phyloP scores from a whole-genome alignment of 2,888 invertebrate genomes.

The Zygogramma bicolorata region DNA sequence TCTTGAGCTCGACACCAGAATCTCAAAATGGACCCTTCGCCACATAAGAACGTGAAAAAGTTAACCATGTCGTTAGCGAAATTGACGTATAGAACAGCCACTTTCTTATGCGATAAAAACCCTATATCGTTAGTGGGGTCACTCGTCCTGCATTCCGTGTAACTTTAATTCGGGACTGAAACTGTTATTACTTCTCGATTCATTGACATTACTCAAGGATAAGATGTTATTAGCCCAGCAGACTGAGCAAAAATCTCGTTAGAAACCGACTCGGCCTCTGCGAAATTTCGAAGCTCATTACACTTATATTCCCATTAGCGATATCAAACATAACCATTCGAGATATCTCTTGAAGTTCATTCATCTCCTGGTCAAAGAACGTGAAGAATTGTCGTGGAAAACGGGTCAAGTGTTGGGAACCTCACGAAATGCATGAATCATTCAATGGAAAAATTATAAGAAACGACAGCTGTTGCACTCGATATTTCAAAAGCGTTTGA shows the following conservation, averaged over 20 bases:
- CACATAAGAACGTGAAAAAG: too few species aligned
- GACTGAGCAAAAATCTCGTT: background rate
- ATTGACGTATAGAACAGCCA: too few species aligned
- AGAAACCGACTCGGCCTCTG: background rate
- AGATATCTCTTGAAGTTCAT: background rate
- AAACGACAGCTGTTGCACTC: too few species aligned
- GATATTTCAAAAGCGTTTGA: too few species aligned
- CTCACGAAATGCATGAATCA: too few species aligned
- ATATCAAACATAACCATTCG: background rate
- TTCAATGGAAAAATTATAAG: too few species aligned
- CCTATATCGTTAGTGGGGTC: too few species aligned
- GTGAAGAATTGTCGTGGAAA: background rate
- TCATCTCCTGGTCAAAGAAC: background rate
- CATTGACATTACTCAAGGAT: background rate
- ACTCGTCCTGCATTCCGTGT: background rate
- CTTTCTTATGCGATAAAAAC: too few species aligned
- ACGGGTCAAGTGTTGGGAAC: too few species aligned
- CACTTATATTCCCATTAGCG: background rate
- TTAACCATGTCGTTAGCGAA: too few species aligned
- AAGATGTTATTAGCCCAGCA: background rate
- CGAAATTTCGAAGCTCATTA: background rate
- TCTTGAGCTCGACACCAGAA: too few species aligned
- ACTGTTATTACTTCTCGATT: background rate
- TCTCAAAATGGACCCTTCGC: too few species aligned
- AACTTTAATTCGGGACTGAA: background rate